These are phyloP conservation scores for Caenorhabditis sp. DNA, from an alignment of 2,888 invertebrate genomes.

Conservation along the genomic window DNA sequence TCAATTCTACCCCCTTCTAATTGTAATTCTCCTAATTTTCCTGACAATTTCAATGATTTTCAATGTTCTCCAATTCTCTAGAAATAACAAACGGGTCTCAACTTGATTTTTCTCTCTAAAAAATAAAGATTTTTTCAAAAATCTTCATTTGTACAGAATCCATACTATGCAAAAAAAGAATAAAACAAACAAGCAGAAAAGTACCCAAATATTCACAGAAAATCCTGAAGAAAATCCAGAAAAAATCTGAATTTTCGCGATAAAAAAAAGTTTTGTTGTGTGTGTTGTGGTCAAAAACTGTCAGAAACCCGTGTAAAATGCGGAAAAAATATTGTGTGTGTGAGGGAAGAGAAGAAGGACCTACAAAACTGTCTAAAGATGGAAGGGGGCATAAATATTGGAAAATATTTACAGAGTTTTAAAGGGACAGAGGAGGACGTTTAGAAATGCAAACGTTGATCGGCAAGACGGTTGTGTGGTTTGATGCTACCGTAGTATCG, in stretches of 20 bases:
- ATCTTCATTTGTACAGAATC: slow-evolving; percentile 6
- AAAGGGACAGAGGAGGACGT: not conserved
- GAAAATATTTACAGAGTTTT: slow-evolving; percentile 3
- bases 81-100: not conserved
- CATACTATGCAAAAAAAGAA: slow-evolving; percentile 10
- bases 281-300: slow-evolving; percentile 29
- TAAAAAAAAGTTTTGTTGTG: slow-evolving; percentile 22
- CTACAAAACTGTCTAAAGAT: slow-evolving; percentile 27
- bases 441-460: slow-evolving; percentile 51
- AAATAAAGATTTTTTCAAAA: slow-evolving; percentile 14
- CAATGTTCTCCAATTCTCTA: slow-evolving; percentile 28
- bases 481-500: slow-evolving; percentile 68
- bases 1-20: slow-evolving; percentile 2
- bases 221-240: slow-evolving; percentile 13
- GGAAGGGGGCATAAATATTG: not conserved
- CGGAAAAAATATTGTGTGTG: slow-evolving; percentile 2
- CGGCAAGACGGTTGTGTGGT: slow-evolving; percentile 62
- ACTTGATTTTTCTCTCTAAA: slow-evolving; percentile 21
- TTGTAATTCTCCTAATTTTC: slow-evolving; percentile 16
- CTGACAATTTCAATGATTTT: slow-evolving; percentile 14
- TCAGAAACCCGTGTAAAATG: slow-evolving; percentile 21
- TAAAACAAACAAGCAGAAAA: slow-evolving; percentile 2
- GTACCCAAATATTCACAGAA: slow-evolving; percentile 38
- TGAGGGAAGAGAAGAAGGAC: slow-evolving; percentile 11
- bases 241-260: slow-evolving; percentile 12